Evolutionary conservation across 2,888 invertebrate genomes (phyloP).

Genomic region (Meteorus cinctellus): DNA sequence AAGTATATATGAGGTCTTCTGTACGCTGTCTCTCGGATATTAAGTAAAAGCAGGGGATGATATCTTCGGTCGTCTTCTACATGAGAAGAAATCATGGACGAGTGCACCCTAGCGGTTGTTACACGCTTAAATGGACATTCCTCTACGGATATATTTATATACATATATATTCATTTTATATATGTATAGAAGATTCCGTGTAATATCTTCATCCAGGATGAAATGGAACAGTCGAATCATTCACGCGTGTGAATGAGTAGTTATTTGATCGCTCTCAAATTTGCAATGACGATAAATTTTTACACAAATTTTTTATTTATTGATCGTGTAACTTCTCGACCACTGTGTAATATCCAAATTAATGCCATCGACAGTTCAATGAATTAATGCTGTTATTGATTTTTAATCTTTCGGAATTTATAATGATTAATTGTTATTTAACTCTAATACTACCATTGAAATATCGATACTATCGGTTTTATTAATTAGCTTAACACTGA

Average conservation of each 20-base stretch:
- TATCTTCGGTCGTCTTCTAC: conserved; percentile 29
- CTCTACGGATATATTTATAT: background rate
- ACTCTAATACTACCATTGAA: too few species aligned
- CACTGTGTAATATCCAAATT: too few species aligned
- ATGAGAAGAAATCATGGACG: conserved; percentile 33
- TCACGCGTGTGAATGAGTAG: conserved; percentile 41
- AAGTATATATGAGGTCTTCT: conserved; percentile 51
- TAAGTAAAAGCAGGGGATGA: conserved; percentile 59
- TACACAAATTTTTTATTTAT: too few species aligned
- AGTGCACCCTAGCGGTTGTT: conserved; percentile 39
- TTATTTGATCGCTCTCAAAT: background rate
- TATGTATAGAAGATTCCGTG: conserved; percentile 26
- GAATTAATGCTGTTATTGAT: too few species aligned
- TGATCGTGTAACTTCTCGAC: too few species aligned
- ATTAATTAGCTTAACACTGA: background rate
- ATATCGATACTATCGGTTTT: too few species aligned
- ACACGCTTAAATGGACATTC: conserved; percentile 48
- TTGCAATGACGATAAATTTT: background rate
- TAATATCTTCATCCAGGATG: background rate
- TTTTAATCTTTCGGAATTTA: too few species aligned
- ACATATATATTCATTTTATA: background rate
- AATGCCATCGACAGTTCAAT: too few species aligned
- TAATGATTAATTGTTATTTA: too few species aligned
- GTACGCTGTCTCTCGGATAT: conserved; percentile 58
- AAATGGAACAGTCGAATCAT: conserved; percentile 30